A percentile compares a stretch with the other conserved stretches of the same genome.
Conservation (phyloP, 2,797 vertebrate genomes). For the Sebastes itinus region DNA sequence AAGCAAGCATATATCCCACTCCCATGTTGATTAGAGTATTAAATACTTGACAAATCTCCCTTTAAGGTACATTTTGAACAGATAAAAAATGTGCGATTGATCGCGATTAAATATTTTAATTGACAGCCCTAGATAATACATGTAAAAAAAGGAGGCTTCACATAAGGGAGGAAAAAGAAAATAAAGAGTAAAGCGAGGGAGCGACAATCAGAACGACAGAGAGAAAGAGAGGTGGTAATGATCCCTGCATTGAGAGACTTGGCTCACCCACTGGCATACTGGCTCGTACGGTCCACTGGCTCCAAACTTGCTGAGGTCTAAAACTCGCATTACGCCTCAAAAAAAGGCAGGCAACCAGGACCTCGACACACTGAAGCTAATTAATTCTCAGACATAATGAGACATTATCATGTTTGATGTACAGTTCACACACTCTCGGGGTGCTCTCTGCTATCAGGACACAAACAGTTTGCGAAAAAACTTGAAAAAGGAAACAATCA, state of each 20-base stretch:
- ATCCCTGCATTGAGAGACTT: conserved; percentile 80
- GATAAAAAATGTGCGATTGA: too few relatives aligned
- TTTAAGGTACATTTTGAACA: too few relatives aligned
- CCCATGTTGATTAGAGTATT: too few relatives aligned
- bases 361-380: conserved; percentile 73
- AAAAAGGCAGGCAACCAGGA: conserved; percentile 72
- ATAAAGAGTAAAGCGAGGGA: conserved; percentile 29
- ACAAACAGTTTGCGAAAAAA: conserved; percentile 31
- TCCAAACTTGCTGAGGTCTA: conserved; percentile 83
- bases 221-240: conserved; percentile 75
- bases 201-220: conserved; percentile 53
- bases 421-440: conserved; percentile 57
- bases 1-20: too few relatives aligned
- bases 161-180: conserved; percentile 1
- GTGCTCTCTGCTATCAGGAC: conserved; percentile 30
- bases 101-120: too few relatives aligned
- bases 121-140: not conserved
- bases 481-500: conserved; percentile 20
- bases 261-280: conserved; percentile 80
- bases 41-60: too few relatives aligned
- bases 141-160: not conserved
- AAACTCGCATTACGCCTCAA: conserved; percentile 77
- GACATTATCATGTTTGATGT: conserved; percentile 71
- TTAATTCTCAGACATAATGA: conserved; percentile 75
- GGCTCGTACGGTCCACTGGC: conserved; percentile 75